These are phyloP conservation scores for Aphelenchoides avenae DNA, from an alignment of 1,140 invertebrate genomes.

Conservation along the genomic window DNA sequence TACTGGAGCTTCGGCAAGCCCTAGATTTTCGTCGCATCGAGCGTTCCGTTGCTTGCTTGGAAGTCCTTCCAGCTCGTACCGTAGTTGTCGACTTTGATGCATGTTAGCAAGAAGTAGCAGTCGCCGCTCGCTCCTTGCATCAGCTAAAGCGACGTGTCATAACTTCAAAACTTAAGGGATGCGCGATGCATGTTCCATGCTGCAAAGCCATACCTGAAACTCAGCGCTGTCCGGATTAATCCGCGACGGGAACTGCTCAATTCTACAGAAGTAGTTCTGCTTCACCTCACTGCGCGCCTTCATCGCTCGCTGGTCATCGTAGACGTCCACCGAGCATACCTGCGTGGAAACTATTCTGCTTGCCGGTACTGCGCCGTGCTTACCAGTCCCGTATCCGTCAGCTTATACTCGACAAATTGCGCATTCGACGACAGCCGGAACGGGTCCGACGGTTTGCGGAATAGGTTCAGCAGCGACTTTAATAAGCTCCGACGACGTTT, in stretches of 20 bases:
- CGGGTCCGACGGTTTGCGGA: too few relatives aligned
- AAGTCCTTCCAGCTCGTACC: constrained; percentile 50
- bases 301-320: too few relatives aligned
- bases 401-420: too few relatives aligned
- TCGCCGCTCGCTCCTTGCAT: constrained; percentile 41
- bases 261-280: constrained; percentile 42
- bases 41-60: constrained; percentile 32
- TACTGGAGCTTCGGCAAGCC: neutral
- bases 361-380: too few relatives aligned
- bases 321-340: too few relatives aligned
- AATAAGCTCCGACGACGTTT: too few relatives aligned
- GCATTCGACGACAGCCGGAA: too few relatives aligned
- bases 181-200: too few relatives aligned
- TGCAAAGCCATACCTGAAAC: constrained; percentile 32
- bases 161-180: constrained; percentile 1
- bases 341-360: too few relatives aligned
- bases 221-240: constrained; percentile 47
- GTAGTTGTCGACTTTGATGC: constrained; percentile 41
- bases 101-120: constrained; percentile 43
- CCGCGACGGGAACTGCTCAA: constrained; percentile 37
- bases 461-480: too few relatives aligned
- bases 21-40: constrained; percentile 35
- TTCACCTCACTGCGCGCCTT: too few relatives aligned
- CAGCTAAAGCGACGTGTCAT: constrained; percentile 26
- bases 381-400: too few relatives aligned